phyloP scores from a whole-genome alignment of 2,797 vertebrate genomes.

The Telmatherina bonti region DNA sequence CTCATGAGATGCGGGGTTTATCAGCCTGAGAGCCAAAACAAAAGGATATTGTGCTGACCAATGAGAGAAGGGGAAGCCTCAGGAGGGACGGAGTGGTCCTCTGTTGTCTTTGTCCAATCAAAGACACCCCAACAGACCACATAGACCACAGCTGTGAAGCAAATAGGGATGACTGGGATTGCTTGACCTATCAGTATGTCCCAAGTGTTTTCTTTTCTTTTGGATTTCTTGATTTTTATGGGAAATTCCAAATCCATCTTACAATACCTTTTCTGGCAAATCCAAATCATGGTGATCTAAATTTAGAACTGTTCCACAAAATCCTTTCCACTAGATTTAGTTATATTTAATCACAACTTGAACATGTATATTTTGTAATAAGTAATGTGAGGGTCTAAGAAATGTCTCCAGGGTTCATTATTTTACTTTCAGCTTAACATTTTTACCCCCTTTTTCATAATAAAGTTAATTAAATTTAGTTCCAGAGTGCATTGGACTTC shows the following conservation, averaged over 20 bases:
- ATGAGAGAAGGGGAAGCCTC: slow-evolving; percentile 54
- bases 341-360: no score
- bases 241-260: background rate
- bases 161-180: slow-evolving; percentile 1
- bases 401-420: no score
- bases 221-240: background rate
- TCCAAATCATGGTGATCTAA: background rate
- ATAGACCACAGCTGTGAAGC: slow-evolving; percentile 1
- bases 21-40: slow-evolving; percentile 62
- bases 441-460: slow-evolving; percentile 2
- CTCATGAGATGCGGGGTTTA: slow-evolving; percentile 48
- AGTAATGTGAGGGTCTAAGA: slow-evolving; percentile 27
- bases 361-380: background rate
- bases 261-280: background rate
- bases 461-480: slow-evolving; percentile 42
- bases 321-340: background rate
- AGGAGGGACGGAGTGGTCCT: slow-evolving; percentile 58
- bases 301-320: background rate
- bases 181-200: background rate
- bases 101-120: slow-evolving; percentile 68
- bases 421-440: no score
- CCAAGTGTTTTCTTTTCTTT: background rate
- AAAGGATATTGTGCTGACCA: slow-evolving; percentile 65
- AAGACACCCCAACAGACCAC: slow-evolving; percentile 45
- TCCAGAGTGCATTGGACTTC: slow-evolving; percentile 27